Percentiles rank a stretch among this genome's conserved stretches.
These are phyloP conservation scores for Uloborus diversus DNA, from an alignment of 1,140 invertebrate species.

Conservation along the genomic window DNA sequence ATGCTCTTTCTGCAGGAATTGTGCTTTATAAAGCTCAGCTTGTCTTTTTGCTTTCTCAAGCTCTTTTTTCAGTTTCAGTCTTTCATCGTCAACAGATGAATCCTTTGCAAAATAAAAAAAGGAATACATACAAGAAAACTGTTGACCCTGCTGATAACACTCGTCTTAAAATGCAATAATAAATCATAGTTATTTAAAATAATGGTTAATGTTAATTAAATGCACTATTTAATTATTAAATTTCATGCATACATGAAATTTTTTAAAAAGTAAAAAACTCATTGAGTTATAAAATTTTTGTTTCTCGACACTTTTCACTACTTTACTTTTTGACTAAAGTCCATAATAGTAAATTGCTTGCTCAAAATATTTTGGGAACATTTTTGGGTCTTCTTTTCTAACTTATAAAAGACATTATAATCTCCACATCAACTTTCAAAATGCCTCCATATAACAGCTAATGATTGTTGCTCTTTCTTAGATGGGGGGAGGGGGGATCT, in stretches of 20 bases:
- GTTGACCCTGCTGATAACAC: background rate
- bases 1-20: slow-evolving; percentile 62
- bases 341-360: too few species aligned
- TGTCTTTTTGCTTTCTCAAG: slow-evolving; percentile 61
- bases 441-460: too few species aligned
- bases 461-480: too few species aligned
- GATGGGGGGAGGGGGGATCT: too few species aligned
- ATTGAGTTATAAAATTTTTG: too few species aligned
- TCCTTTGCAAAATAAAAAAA: slow-evolving; percentile 1
- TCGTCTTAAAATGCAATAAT: background rate
- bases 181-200: background rate
- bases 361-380: too few species aligned
- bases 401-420: too few species aligned
- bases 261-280: too few species aligned
- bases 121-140: slow-evolving; percentile 7
- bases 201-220: background rate
- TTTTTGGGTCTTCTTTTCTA: too few species aligned
- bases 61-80: slow-evolving; percentile 60
- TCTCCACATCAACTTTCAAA: too few species aligned
- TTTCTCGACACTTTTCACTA: too few species aligned
- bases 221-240: background rate
- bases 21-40: slow-evolving; percentile 61
- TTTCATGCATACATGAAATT: background rate
- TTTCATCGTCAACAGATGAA: slow-evolving; percentile 32
- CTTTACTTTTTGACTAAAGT: too few species aligned